Evolutionary conservation across 2,797 vertebrate genomes (phyloP).

Genomic region (Falco berigora): DNA sequence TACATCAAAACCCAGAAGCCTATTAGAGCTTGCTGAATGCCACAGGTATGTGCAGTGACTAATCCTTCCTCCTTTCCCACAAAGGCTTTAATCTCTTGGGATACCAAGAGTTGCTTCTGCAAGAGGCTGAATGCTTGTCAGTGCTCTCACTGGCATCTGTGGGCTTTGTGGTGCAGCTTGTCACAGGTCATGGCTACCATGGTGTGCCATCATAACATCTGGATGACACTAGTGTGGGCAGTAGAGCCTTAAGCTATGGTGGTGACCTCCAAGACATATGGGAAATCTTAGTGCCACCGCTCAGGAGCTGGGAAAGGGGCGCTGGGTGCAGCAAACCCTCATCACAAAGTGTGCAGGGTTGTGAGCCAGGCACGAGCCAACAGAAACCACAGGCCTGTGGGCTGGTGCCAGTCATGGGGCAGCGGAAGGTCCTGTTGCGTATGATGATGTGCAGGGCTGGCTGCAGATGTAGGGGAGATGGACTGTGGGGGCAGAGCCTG

Average conservation of each 20-base stretch:
- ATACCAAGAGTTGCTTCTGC: not conserved
- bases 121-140: not conserved
- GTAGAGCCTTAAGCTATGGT: not conserved
- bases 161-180: not conserved
- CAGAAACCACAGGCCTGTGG: not conserved
- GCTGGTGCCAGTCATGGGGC: not conserved
- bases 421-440: not conserved
- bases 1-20: not conserved
- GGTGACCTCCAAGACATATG: not conserved
- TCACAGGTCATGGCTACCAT: not conserved
- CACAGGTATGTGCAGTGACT: not conserved
- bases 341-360: too few relatives aligned
- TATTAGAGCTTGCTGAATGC: not conserved
- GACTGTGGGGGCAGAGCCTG: not conserved
- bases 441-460: not conserved
- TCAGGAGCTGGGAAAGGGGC: not conserved
- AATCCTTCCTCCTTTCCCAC: not conserved
- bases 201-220: not conserved
- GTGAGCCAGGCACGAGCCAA: not conserved
- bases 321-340: not conserved
- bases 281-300: not conserved
- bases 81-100: not conserved
- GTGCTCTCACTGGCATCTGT: not conserved
- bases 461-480: not conserved
- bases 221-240: not conserved